phyloP scores from a whole-genome alignment of 2,888 invertebrate genomes.

The Stratiomys singularior region DNA sequence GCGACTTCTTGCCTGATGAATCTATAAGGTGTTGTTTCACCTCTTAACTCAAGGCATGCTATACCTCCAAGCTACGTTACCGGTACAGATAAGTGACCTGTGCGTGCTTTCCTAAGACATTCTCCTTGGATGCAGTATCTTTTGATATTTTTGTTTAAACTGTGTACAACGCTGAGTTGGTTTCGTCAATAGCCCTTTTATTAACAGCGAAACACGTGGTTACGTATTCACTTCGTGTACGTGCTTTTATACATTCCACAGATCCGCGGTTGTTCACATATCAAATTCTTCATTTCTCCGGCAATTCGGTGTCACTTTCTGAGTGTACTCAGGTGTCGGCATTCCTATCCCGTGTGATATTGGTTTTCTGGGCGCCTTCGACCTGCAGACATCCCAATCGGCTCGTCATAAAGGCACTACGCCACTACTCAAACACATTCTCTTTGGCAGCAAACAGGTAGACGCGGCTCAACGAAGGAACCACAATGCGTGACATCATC shows the following conservation, averaged over 20 bases:
- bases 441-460: not conserved
- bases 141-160: not conserved
- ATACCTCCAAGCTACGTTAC: not conserved
- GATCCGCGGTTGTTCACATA: not conserved
- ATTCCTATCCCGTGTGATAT: conserved; percentile 19
- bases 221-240: not conserved
- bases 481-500: conserved; percentile 12
- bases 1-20: not conserved
- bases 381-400: not conserved
- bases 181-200: not conserved
- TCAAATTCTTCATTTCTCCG: conserved; percentile 26
- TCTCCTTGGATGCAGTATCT: not conserved
- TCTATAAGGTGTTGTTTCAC: not conserved
- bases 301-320: conserved; percentile 19
- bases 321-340: not conserved
- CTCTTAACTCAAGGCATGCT: not conserved
- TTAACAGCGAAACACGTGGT: not conserved
- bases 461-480: not conserved
- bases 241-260: not conserved
- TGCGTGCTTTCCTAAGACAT: conserved; percentile 30
- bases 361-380: not conserved
- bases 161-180: not conserved
- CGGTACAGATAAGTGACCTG: not conserved
- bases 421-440: not conserved
- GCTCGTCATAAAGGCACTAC: not conserved